phyloP scores from a whole-genome alignment of 1,140 invertebrate genomes.

The Mactra quadrangularis region DNA sequence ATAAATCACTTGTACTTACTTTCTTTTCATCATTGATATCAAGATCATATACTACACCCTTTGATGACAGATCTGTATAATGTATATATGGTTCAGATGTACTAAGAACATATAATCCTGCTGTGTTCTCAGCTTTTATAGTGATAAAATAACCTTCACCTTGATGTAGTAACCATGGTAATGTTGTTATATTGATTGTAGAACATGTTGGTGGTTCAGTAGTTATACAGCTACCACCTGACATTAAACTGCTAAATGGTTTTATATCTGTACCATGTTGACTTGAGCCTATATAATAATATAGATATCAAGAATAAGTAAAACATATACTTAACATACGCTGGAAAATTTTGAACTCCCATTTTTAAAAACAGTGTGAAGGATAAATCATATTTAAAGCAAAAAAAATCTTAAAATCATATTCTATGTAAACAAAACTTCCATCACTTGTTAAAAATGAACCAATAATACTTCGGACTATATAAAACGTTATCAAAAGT shows the following conservation, averaged over 20 bases:
- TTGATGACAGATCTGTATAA: conserved; percentile 39
- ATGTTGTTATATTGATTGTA: neutral
- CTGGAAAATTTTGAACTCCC: too few relatives aligned
- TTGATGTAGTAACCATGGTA: conserved; percentile 56
- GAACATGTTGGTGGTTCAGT: conserved; percentile 38
- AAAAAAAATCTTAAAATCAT: too few relatives aligned
- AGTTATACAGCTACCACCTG: conserved; percentile 5
- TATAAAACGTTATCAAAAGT: too few relatives aligned
- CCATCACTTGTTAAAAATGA: too few relatives aligned
- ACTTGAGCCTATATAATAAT: conserved; percentile 20
- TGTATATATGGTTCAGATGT: conserved; percentile 48
- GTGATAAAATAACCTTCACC: conserved; percentile 50
- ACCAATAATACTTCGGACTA: too few relatives aligned
- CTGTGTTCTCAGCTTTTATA: conserved; percentile 45
- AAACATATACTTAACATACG: too few relatives aligned
- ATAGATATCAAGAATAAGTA: too few relatives aligned
- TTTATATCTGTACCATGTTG: conserved; percentile 33
- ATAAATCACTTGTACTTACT: too few relatives aligned
- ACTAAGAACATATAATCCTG: conserved; percentile 20
- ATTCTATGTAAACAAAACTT: too few relatives aligned
- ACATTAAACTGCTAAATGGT: conserved; percentile 5
- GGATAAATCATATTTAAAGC: too few relatives aligned
- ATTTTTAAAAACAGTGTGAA: too few relatives aligned
- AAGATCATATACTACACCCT: conserved; percentile 54
- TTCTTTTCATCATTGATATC: too few relatives aligned